phyloP scores from a whole-genome alignment of 2,888 invertebrate genomes.

The Xestia xanthographa region DNA sequence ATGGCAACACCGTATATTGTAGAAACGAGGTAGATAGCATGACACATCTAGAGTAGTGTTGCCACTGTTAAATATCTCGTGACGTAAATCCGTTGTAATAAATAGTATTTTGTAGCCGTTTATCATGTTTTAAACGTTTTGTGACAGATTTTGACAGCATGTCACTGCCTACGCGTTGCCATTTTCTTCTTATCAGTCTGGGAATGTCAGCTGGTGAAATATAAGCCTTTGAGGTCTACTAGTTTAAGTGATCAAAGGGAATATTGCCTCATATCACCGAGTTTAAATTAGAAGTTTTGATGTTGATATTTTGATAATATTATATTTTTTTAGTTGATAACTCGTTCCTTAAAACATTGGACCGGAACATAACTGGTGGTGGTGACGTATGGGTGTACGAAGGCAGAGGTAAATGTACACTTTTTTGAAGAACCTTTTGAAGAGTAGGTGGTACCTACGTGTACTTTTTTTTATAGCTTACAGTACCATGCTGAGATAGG shows the following conservation, averaged over 20 bases:
- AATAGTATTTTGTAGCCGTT: constrained; percentile 20
- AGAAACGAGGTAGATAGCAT: constrained; percentile 29
- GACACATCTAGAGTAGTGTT: constrained; percentile 20
- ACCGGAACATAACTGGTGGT: neutral
- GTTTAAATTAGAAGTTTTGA: neutral
- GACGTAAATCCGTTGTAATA: constrained; percentile 31
- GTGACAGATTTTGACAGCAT: constrained; percentile 41
- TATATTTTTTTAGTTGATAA: neutral
- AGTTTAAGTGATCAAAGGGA: neutral
- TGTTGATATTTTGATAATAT: neutral
- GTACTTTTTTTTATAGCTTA: no score
- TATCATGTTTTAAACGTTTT: constrained; percentile 41
- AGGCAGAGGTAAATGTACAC: neutral
- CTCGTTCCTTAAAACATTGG: neutral
- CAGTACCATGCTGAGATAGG: no score
- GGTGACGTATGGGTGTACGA: neutral
- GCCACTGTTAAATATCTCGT: constrained; percentile 31
- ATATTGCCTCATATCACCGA: neutral
- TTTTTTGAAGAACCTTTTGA: neutral
- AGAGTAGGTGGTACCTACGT: neutral
- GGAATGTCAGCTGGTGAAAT: constrained; percentile 5
- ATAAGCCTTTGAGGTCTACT: neutral
- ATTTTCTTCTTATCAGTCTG: constrained; percentile 6
- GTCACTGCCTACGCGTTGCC: constrained; percentile 18
- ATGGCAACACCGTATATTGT: constrained; percentile 26